Evolutionary conservation across 2,797 vertebrate species (phyloP).

Genomic region (Nasua narica): DNA sequence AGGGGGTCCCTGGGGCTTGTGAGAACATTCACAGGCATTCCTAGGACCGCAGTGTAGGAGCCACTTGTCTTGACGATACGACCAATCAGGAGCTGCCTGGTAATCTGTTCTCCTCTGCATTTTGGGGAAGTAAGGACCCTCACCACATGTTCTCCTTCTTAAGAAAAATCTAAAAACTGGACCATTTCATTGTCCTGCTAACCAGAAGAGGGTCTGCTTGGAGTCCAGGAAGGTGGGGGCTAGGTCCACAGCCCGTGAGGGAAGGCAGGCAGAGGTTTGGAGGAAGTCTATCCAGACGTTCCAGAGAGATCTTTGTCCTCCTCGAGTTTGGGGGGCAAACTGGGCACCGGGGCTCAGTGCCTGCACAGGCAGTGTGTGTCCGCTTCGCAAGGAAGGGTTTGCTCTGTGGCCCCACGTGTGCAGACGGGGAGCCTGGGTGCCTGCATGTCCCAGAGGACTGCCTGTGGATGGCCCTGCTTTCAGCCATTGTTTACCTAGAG

Average conservation of each 20-base stretch:
- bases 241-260: background rate
- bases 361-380: background rate
- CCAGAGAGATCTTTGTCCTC: background rate
- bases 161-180: background rate
- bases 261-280: background rate
- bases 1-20: background rate
- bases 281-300: background rate
- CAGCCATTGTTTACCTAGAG: constrained; percentile 5
- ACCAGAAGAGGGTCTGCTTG: background rate
- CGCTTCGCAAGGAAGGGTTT: background rate
- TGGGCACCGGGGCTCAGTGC: background rate
- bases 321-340: background rate
- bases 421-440: background rate
- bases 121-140: background rate
- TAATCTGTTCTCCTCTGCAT: background rate
- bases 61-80: background rate
- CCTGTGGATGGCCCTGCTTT: background rate
- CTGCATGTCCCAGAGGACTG: background rate
- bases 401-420: background rate
- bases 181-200: background rate
- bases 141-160: background rate
- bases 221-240: background rate
- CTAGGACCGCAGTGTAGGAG: background rate
- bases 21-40: background rate
- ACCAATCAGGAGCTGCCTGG: background rate